Conservation (phyloP, 23 tunicate genomes). For the Corella eumyota region DNA sequence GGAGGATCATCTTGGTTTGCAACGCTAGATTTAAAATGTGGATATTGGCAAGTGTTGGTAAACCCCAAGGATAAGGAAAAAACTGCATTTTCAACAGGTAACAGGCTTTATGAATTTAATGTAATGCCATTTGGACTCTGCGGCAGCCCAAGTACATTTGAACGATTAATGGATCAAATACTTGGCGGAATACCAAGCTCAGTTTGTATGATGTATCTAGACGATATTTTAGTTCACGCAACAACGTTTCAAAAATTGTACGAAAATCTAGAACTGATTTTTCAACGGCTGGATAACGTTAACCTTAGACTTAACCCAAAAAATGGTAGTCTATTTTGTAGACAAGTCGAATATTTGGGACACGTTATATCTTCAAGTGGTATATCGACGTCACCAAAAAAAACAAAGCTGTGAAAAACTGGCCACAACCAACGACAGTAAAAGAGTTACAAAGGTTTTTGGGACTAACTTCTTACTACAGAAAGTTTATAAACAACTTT, state of each 20-base stretch:
- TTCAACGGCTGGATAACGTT: not conserved
- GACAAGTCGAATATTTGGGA: not conserved
- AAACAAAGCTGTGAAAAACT: not conserved
- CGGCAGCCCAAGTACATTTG: not conserved
- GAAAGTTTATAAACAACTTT: not conserved
- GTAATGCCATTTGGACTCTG: conserved; percentile 4
- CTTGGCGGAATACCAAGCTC: not conserved
- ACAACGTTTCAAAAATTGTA: not conserved
- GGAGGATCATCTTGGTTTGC: conserved; percentile 3
- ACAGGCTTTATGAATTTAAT: not conserved
- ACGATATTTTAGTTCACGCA: not conserved
- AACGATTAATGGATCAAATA: not conserved
- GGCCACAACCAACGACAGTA: not conserved
- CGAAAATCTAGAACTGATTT: not conserved
- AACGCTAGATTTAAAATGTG: conserved; percentile 5
- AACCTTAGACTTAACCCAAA: conserved; percentile 1
- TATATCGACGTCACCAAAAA: not conserved
- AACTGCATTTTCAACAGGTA: conserved; percentile 9
- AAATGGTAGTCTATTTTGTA: not conserved
- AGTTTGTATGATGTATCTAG: not conserved
- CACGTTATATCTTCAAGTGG: not conserved
- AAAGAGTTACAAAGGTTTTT: not conserved
- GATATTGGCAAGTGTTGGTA: conserved; percentile 8
- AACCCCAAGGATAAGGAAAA: not conserved
- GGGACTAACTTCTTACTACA: not conserved